A percentile compares a stretch with the other conserved stretches of the same genome.
These are phyloP conservation scores for Naso thynnoides DNA, from an alignment of 2,797 vertebrate species.

Conservation along the genomic window DNA sequence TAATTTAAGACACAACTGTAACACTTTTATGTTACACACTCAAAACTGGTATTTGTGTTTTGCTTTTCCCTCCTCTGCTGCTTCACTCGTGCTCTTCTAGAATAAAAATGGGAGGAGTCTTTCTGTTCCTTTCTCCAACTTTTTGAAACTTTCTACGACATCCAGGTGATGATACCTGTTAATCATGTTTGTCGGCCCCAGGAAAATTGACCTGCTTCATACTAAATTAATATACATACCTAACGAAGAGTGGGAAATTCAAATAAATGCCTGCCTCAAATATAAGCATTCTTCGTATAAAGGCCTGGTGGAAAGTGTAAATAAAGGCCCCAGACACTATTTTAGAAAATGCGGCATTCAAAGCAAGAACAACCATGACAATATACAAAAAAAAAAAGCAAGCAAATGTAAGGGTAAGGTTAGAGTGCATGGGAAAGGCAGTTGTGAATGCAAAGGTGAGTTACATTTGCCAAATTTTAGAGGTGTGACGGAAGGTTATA, in stretches of 20 bases:
- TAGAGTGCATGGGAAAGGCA: background rate
- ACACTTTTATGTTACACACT: background rate
- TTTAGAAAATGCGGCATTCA: too few relatives aligned
- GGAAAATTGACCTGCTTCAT: background rate
- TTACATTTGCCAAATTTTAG: slow-evolving; percentile 16
- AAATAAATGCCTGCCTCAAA: too few relatives aligned
- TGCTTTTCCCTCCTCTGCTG: slow-evolving; percentile 17
- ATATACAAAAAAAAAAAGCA: too few relatives aligned
- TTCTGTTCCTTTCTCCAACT: too few relatives aligned
- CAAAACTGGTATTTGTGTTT: slow-evolving; percentile 13
- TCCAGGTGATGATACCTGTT: background rate
- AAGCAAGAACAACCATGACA: too few relatives aligned
- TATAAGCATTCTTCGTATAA: too few relatives aligned
- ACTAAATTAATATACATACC: too few relatives aligned
- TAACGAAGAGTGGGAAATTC: too few relatives aligned
- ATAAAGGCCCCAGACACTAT: too few relatives aligned
- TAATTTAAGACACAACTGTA: background rate
- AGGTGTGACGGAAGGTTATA: slow-evolving; percentile 7
- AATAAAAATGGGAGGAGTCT: too few relatives aligned
- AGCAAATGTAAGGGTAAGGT: too few relatives aligned
- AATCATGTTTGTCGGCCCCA: background rate
- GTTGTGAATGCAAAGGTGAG: slow-evolving; percentile 22
- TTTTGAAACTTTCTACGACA: background rate
- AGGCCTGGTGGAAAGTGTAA: too few relatives aligned
- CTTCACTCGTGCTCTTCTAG: slow-evolving; percentile 7